phyloP scores from a whole-genome alignment of 2,797 vertebrate species.

The Morelia viridis region DNA sequence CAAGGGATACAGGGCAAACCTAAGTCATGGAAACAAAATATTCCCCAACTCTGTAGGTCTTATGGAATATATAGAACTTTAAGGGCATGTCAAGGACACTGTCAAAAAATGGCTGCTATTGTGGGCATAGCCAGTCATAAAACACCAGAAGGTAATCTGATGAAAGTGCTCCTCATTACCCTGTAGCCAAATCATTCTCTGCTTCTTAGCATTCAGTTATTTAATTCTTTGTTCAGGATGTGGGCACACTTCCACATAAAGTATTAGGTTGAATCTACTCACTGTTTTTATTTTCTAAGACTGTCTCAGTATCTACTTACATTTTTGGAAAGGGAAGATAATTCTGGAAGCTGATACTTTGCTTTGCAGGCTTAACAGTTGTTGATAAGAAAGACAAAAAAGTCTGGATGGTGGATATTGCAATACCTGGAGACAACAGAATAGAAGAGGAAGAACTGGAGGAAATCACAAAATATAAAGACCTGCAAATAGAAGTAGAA shows the following conservation, averaged over 20 bases:
- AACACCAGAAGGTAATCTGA: neutral
- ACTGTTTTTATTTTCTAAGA: neutral
- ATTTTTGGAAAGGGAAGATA: neutral
- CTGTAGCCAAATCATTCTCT: neutral
- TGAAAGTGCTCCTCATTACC: neutral
- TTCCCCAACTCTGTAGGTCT: neutral
- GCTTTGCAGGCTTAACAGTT: neutral
- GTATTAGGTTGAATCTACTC: neutral
- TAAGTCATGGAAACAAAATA: constrained; percentile 2
- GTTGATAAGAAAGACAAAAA: too few species aligned
- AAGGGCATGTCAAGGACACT: neutral
- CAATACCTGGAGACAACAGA: too few species aligned
- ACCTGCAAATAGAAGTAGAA: too few species aligned
- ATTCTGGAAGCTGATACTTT: neutral
- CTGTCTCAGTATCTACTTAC: neutral
- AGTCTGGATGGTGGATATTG: too few species aligned
- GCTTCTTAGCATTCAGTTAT: neutral
- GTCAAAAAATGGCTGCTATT: neutral
- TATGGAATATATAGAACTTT: neutral
- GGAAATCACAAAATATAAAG: too few species aligned
- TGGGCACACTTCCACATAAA: neutral
- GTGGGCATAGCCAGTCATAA: neutral
- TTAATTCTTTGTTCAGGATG: neutral
- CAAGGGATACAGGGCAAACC: neutral
- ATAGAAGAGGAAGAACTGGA: too few species aligned